Evolutionary conservation across 1,140 invertebrate genomes (phyloP), one percentile per base, ranked within the genome.

Genomic region (Myzus persicae): DNA sequence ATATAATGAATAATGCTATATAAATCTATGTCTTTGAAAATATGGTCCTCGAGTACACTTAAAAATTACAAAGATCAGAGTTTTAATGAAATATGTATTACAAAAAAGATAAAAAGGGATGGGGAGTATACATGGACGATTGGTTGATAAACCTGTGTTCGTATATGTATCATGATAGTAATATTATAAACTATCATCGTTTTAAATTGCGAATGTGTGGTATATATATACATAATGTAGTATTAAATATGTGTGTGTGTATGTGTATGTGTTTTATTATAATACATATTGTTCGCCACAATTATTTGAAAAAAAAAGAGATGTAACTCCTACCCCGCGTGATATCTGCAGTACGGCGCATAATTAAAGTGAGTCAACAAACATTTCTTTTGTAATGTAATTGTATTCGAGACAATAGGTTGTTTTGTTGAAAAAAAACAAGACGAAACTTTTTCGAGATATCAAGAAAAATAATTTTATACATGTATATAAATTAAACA

Each of bases 381-480:
- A 54, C 48, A 54, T 54, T 89, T 54, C 36, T 54, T 54, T 89
- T 26, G 22, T 89, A 40, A 89, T 40, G 36, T 31, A 54, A 54
- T 89, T 89, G 31, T 46, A 22, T 36, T 89, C 24, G 36, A 26
- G 31, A 89, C 87, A 51, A 89, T 51, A 51, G 48, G 46, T 18
- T 38, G 2, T 36, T 48, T 89, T 89, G n/a, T 51, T 54, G 8
- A n/a, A 46, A 36, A 31, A 87, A 84, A 42, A 46, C 9, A 42
- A 84, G 24, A 46, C 5, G 24, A 54, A 89, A 89, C 88, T 54
- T 89, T 89, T 40, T 54, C 36, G 14, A 54, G n/a, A 89, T 89
- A 89, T 40, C 20, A 26, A 40, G 22, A 51, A 89, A 88, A 89
- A 54, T 51, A 89, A 48, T 84, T 26, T 24, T 44, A 48, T 46